A percentile compares a stretch with the other conserved stretches of the same genome.
Conservation (phyloP, 1,140 invertebrate genomes). For the Phthorimaea operculella region DNA sequence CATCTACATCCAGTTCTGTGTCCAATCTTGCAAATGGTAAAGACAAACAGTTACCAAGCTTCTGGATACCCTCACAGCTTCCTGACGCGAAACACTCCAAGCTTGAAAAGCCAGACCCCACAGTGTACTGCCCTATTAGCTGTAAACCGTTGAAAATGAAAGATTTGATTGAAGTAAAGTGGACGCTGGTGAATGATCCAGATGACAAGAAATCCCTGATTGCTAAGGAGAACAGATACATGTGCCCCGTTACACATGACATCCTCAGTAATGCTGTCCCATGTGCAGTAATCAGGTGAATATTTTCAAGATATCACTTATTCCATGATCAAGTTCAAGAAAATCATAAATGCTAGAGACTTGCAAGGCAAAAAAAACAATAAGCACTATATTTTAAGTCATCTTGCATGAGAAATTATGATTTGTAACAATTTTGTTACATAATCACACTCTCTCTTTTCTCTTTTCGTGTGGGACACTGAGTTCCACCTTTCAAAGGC, state of each 20-base stretch:
- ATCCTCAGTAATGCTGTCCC: constrained; percentile 94
- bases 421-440: too few species aligned
- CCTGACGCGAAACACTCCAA: constrained; percentile 80
- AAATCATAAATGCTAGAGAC: too few species aligned
- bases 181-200: constrained; percentile 89
- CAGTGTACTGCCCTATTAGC: constrained; percentile 95
- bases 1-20: constrained; percentile 37
- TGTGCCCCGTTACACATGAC: constrained; percentile 98
- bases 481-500: too few species aligned
- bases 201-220: constrained; percentile 85
- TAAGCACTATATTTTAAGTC: too few species aligned
- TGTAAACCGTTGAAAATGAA: constrained; percentile 89
- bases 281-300: constrained; percentile 84
- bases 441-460: too few species aligned
- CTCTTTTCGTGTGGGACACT: too few species aligned
- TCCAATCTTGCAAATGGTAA: constrained; percentile 63
- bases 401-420: too few species aligned
- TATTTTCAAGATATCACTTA: not conserved
- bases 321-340: not conserved
- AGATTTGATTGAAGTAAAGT: constrained; percentile 94
- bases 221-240: constrained; percentile 89
- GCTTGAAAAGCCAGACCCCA: constrained; percentile 89
- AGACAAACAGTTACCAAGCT: constrained; percentile 82
- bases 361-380: too few species aligned
- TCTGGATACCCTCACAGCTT: constrained; percentile 97